phyloP scores from a whole-genome alignment of 1,140 invertebrate species.

The Apolygus lucorum region DNA sequence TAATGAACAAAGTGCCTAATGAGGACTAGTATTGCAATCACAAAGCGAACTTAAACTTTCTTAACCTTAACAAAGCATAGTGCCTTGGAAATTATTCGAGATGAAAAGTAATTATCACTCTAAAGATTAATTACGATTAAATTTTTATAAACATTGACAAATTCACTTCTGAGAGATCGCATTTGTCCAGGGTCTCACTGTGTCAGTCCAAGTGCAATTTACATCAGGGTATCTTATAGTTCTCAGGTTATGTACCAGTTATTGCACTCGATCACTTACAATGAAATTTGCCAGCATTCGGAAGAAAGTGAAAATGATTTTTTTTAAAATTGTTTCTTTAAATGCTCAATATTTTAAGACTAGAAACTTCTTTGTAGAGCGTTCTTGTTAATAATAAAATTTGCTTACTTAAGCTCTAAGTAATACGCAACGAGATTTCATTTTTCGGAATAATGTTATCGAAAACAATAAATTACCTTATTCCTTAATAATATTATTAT shows the following conservation, averaged over 20 bases:
- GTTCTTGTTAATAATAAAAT: neutral
- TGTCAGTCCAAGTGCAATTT: too few species aligned
- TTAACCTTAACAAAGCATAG: neutral
- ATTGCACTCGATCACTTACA: neutral
- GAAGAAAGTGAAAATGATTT: neutral
- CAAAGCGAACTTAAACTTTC: too few species aligned
- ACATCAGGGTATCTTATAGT: too few species aligned
- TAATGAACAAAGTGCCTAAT: neutral
- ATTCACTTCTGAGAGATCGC: neutral
- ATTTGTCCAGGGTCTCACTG: too few species aligned
- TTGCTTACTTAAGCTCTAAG: neutral
- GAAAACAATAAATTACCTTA: neutral
- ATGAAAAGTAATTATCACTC: neutral
- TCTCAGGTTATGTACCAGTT: too few species aligned
- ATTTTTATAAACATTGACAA: neutral
- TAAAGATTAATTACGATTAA: neutral
- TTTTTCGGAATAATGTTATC: neutral
- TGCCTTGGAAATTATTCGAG: neutral
- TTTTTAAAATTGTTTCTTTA: neutral
- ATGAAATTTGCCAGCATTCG: neutral
- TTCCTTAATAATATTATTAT: neutral
- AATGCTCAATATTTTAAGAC: neutral
- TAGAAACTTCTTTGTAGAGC: neutral
- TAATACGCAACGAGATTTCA: neutral
- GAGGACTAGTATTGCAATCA: slow-evolving; percentile 13